Evolutionary conservation across 2,113 vertebrate genomes (phyloP).

Genomic region (Seriola aureovittata): DNA sequence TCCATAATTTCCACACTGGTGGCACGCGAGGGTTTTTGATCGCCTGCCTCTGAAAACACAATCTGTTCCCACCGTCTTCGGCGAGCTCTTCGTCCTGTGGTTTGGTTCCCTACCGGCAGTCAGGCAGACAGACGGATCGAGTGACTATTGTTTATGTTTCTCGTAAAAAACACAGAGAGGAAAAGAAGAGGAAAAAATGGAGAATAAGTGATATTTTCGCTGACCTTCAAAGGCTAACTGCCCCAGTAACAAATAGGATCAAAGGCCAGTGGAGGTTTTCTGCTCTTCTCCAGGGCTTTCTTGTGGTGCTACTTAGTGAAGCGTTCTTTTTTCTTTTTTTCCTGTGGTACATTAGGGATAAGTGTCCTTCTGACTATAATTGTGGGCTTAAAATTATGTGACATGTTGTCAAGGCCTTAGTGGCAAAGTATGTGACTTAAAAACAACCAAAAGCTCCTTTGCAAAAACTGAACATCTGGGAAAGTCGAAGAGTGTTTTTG

Average conservation of each 20-base stretch:
- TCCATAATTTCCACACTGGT: slow-evolving; percentile 84
- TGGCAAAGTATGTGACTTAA: slow-evolving; percentile 53
- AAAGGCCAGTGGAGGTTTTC: slow-evolving; percentile 73
- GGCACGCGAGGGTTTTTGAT: slow-evolving; percentile 86
- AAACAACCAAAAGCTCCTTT: slow-evolving; percentile 47
- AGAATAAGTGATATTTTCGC: slow-evolving; percentile 78
- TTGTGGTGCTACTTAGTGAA: slow-evolving; percentile 74
- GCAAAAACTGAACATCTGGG: slow-evolving; percentile 36
- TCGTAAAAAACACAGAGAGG: slow-evolving; percentile 69
- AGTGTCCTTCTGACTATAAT: slow-evolving; percentile 66
- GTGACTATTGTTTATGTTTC: slow-evolving; percentile 82
- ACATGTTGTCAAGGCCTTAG: slow-evolving; percentile 57
- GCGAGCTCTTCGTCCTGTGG: slow-evolving; percentile 63
- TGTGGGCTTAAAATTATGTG: slow-evolving; percentile 58
- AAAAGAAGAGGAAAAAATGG: slow-evolving; percentile 53
- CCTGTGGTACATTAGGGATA: slow-evolving; percentile 65
- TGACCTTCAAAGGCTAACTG: slow-evolving; percentile 78
- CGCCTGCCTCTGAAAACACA: slow-evolving; percentile 84
- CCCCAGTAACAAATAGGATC: slow-evolving; percentile 74
- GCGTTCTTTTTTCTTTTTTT: slow-evolving; percentile 49
- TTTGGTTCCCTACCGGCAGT: slow-evolving; percentile 70
- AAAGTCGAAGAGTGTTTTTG: slow-evolving; percentile 45
- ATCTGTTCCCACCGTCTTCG: slow-evolving; percentile 75
- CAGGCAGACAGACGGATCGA: slow-evolving; percentile 72
- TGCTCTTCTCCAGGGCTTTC: slow-evolving; percentile 61